These are phyloP conservation scores for Corella eumyota DNA, from an alignment of 23 tunicate species.

Conservation along the genomic window DNA sequence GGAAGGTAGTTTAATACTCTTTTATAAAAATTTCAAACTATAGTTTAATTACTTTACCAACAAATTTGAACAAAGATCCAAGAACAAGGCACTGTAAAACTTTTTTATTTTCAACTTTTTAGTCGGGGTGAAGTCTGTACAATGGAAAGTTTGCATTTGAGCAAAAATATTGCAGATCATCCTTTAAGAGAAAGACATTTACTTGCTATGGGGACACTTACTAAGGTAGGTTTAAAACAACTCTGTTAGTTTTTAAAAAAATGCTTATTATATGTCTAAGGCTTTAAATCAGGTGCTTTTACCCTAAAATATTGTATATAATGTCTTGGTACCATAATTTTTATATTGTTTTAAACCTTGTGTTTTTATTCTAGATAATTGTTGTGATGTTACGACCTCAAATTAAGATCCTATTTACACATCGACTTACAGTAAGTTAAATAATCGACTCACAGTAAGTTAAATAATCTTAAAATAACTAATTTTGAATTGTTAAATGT, in stretches of 20 bases:
- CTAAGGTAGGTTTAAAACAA: constrained; percentile 50
- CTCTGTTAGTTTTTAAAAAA: neutral
- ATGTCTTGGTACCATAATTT: no score
- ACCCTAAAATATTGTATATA: no score
- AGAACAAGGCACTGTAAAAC: no score
- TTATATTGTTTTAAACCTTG: neutral
- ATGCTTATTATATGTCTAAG: neutral
- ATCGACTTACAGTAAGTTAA: constrained; percentile 38
- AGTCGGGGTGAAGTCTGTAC: constrained; percentile 95
- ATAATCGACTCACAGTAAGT: no score
- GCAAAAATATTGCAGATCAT: constrained; percentile 72
- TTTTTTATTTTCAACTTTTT: no score
- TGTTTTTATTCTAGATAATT: constrained; percentile 30
- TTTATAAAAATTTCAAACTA: neutral
- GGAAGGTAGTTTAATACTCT: constrained; percentile 94
- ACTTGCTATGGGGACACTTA: constrained; percentile 87
- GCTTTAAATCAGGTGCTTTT: no score
- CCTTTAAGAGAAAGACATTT: constrained; percentile 78
- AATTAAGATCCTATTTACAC: constrained; percentile 67
- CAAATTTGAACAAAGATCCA: neutral
- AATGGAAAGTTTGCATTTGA: constrained; percentile 61
- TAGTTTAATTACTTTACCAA: neutral
- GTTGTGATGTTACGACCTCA: constrained; percentile 82
- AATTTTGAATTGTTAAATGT: no score
- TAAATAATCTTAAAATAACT: no score